These are phyloP conservation scores for Semicossyphus pulcher DNA, from an alignment of 2,113 vertebrate genomes.

Conservation along the genomic window DNA sequence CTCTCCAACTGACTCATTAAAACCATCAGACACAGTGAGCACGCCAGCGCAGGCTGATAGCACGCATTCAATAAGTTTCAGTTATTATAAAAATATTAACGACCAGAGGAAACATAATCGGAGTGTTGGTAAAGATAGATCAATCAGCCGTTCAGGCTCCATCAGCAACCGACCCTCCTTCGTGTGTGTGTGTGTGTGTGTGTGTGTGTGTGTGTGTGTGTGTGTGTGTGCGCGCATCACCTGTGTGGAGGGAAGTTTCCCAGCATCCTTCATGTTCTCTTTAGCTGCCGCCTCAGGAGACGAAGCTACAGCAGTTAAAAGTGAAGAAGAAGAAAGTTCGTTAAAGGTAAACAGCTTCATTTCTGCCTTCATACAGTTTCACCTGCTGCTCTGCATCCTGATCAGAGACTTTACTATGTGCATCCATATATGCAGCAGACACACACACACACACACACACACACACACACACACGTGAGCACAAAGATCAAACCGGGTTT, in stretches of 20 bases:
- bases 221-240: conserved; percentile 1
- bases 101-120: not conserved
- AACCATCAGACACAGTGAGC: not conserved
- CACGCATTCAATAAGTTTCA: not conserved
- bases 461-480: not conserved
- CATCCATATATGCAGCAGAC: conserved; percentile 10
- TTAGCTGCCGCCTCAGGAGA: conserved; percentile 30
- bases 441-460: not conserved
- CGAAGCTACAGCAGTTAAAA: not conserved
- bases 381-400: conserved; percentile 30
- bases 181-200: not conserved
- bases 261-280: conserved; percentile 40
- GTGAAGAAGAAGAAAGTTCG: conserved; percentile 1
- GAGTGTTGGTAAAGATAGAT: not conserved
- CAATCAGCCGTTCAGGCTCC: not conserved
- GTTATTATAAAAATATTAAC: no score
- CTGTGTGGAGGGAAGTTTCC: not conserved
- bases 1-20: not conserved
- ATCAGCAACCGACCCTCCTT: no score
- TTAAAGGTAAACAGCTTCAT: conserved; percentile 47
- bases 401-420: conserved; percentile 44
- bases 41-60: not conserved
- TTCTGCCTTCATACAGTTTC: conserved; percentile 2
- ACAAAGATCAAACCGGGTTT: conserved; percentile 47
- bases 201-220: conserved; percentile 5